phyloP scores from a whole-genome alignment of 2,797 vertebrate species.

The Anguilla anguilla region DNA sequence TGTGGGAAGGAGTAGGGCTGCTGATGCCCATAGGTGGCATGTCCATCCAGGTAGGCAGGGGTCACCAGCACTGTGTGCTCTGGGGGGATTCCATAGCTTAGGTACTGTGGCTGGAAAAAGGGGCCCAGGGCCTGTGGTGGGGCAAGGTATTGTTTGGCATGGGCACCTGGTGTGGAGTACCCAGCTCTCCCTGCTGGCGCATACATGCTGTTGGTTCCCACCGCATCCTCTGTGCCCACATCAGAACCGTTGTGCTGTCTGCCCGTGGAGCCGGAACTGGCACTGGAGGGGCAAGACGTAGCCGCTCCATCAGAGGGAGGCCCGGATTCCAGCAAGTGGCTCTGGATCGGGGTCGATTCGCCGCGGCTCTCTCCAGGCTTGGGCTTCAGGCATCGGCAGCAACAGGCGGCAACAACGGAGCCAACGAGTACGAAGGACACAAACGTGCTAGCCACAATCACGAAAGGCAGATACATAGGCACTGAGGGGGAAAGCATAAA shows the following conservation, averaged over 20 bases:
- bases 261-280: constrained; percentile 51
- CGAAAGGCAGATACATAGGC: constrained; percentile 67
- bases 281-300: constrained; percentile 54
- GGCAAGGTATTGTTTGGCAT: constrained; percentile 42
- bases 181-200: constrained; percentile 35
- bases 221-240: constrained; percentile 46
- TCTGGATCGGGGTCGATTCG: constrained; percentile 53
- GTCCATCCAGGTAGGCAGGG: constrained; percentile 55
- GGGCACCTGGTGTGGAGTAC: constrained; percentile 43
- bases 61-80: constrained; percentile 47
- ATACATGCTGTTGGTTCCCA: constrained; percentile 46
- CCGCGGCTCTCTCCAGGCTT: constrained; percentile 45
- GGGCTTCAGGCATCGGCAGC: constrained; percentile 62
- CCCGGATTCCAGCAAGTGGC: constrained; percentile 59
- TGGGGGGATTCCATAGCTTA: constrained; percentile 50
- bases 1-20: constrained; percentile 46
- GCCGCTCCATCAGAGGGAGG: constrained; percentile 51
- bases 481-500: constrained; percentile 47
- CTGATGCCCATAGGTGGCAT: constrained; percentile 45
- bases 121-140: constrained; percentile 25
- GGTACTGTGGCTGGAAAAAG: constrained; percentile 48
- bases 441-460: constrained; percentile 63
- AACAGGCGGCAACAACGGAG: constrained; percentile 62
- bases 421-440: constrained; percentile 61
- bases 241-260: constrained; percentile 42